phyloP scores from a whole-genome alignment of 2,888 invertebrate genomes.

The Tachystola acroxantha region DNA sequence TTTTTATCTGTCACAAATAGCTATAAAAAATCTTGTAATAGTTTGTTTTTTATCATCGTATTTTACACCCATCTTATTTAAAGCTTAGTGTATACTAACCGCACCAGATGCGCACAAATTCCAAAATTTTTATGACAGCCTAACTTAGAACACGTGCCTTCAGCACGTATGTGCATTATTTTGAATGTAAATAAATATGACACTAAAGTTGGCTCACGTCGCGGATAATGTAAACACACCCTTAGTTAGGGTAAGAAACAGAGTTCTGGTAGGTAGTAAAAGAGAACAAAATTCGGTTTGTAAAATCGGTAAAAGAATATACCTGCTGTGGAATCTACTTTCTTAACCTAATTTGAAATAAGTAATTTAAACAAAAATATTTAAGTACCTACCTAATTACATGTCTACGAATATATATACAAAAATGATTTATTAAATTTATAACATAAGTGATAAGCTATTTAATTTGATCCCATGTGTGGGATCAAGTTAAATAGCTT shows the following conservation, averaged over 20 bases:
- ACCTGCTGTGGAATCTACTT: no score
- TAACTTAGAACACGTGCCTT: slow-evolving; percentile 52
- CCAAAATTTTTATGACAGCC: slow-evolving; percentile 60
- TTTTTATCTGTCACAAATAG: no score
- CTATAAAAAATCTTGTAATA: slow-evolving; percentile 4
- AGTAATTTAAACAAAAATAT: no score
- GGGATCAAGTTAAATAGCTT: no score
- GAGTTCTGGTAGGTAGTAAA: slow-evolving; percentile 1
- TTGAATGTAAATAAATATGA: slow-evolving; percentile 67
- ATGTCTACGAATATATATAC: no score
- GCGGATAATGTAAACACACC: slow-evolving; percentile 57
- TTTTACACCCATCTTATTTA: slow-evolving; percentile 25
- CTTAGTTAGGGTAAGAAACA: slow-evolving; percentile 33
- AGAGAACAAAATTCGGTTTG: not conserved
- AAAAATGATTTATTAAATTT: no score
- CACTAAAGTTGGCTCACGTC: slow-evolving; percentile 41
- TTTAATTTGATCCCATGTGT: no score
- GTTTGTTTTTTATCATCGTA: slow-evolving; percentile 17
- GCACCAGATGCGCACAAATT: slow-evolving; percentile 61
- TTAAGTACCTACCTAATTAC: no score
- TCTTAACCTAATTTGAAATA: no score
- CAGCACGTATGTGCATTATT: slow-evolving; percentile 42
- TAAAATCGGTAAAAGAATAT: no score
- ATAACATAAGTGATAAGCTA: no score
- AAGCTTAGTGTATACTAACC: slow-evolving; percentile 26